Conservation (phyloP, 2,888 invertebrate genomes). For the Andrena bucephala region DNA sequence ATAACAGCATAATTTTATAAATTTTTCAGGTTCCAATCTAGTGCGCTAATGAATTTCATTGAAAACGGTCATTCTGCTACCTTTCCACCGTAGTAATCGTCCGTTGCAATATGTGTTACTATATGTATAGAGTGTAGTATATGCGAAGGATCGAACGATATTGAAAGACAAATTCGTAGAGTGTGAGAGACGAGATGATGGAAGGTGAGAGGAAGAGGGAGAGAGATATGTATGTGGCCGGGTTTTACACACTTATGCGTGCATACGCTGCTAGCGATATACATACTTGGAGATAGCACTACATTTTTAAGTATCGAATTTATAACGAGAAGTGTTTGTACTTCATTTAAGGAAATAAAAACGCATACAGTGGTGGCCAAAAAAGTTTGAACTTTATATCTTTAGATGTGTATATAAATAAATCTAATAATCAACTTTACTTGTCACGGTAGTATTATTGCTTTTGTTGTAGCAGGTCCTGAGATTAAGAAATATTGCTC, state of each 20-base stretch:
- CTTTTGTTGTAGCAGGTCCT: no score
- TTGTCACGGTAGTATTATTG: no score
- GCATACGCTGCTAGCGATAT: background rate
- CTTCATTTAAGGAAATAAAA: background rate
- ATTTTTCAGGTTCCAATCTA: constrained; percentile 25
- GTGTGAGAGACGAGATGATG: constrained; percentile 8
- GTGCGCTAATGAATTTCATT: constrained; percentile 39
- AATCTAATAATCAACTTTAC: no score
- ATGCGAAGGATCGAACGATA: constrained; percentile 3
- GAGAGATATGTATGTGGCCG: background rate
- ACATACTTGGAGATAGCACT: background rate
- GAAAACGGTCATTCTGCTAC: constrained; percentile 19
- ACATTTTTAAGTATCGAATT: background rate
- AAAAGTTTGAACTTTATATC: no score
- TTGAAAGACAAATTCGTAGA: constrained; percentile 46
- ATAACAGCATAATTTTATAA: constrained; percentile 14
- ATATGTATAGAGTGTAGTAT: background rate
- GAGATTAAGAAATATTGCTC: no score
- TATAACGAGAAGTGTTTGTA: background rate
- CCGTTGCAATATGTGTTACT: constrained; percentile 20
- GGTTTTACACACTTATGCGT: constrained; percentile 10
- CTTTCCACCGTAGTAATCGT: constrained; percentile 32
- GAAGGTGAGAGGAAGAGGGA: background rate
- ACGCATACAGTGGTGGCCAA: no score
- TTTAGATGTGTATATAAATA: no score